These are phyloP conservation scores for Punctoribates punctum DNA, from an alignment of 2,888 invertebrate species.

Conservation along the genomic window DNA sequence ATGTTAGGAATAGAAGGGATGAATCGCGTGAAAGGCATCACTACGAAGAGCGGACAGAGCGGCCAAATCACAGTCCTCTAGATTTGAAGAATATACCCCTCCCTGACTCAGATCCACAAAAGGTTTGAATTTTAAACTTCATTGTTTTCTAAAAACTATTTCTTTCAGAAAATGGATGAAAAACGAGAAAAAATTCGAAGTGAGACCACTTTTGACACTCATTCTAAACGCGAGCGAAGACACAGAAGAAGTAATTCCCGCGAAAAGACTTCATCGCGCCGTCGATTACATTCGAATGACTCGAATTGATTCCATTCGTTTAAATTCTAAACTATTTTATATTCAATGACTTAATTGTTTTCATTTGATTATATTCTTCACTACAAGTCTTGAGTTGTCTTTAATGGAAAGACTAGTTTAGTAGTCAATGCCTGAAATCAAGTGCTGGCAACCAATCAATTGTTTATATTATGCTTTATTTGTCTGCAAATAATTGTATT, in stretches of 20 bases:
- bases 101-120: background rate
- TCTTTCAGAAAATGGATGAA: background rate
- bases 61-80: background rate
- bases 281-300: background rate
- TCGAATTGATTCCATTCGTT: background rate
- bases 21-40: background rate
- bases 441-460: too few species aligned
- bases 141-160: background rate
- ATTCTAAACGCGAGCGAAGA: background rate
- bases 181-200: background rate
- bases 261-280: background rate
- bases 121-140: background rate
- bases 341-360: too few species aligned
- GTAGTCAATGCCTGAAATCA: too few species aligned
- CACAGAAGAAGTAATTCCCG: conserved; percentile 7
- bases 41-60: background rate
- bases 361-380: too few species aligned
- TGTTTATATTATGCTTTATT: too few species aligned
- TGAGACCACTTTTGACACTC: background rate
- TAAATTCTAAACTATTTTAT: background rate
- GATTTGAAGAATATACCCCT: conserved; percentile 17
- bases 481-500: too few species aligned
- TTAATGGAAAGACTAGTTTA: too few species aligned
- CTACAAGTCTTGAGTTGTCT: too few species aligned
- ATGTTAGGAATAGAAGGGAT: background rate